These are phyloP conservation scores for Hiodon alosoides DNA, from an alignment of 2,113 vertebrate species.

Conservation along the genomic window DNA sequence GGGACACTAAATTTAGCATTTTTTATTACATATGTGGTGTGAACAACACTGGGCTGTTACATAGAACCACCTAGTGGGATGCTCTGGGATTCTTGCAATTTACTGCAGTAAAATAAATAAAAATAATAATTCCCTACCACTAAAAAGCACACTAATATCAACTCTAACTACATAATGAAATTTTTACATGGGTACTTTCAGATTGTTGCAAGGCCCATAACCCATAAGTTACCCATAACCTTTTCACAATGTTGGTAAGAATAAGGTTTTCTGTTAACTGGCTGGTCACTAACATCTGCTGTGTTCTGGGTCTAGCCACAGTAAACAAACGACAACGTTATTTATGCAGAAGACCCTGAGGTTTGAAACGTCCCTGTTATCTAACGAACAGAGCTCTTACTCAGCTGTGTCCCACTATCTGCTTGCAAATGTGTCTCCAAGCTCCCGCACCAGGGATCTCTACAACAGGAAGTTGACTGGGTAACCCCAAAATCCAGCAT, in stretches of 20 bases:
- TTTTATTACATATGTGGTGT: neutral
- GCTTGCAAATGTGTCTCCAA: constrained; percentile 46
- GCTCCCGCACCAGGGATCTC: no score
- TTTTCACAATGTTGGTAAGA: no score
- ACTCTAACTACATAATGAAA: no score
- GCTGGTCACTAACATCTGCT: neutral
- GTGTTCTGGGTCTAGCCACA: constrained; percentile 27
- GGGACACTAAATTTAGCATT: neutral
- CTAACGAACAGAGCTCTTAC: constrained; percentile 36
- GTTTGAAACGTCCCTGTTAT: constrained; percentile 34
- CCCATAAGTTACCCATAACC: no score
- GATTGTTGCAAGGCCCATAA: no score
- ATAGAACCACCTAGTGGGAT: neutral
- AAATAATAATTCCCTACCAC: no score
- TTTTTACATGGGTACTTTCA: no score
- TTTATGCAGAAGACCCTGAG: constrained; percentile 34
- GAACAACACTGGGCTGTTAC: neutral
- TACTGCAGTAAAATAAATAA: neutral
- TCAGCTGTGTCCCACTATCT: constrained; percentile 21
- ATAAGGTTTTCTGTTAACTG: neutral
- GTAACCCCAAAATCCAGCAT: no score
- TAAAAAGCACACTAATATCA: no score
- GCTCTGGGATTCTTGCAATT: neutral
- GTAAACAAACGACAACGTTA: constrained; percentile 47
- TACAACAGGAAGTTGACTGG: no score